Evolutionary conservation across 2,888 invertebrate genomes (phyloP).

Genomic region (Lithophane semibrunnea): DNA sequence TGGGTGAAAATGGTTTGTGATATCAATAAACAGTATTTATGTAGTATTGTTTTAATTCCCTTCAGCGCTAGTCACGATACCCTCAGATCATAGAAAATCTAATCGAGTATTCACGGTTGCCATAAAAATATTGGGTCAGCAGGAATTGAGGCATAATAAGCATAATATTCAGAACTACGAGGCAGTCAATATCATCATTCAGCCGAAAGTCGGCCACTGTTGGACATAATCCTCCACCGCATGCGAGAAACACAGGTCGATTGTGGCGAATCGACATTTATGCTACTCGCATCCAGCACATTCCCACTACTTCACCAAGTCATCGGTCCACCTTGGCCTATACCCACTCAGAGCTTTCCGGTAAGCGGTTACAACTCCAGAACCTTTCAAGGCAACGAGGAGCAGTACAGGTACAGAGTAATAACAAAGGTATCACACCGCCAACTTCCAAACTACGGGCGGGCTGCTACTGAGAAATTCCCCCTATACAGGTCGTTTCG

Average conservation of each 20-base stretch:
- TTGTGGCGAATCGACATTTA: neutral
- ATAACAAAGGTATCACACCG: neutral
- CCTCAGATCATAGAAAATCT: neutral
- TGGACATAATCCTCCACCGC: neutral
- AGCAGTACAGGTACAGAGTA: neutral
- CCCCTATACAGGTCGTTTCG: neutral
- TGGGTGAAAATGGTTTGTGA: constrained; percentile 74
- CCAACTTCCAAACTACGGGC: neutral
- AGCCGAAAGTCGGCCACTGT: neutral
- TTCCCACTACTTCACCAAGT: neutral
- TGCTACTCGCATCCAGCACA: neutral
- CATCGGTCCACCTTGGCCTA: neutral
- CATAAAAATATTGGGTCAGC: no score
- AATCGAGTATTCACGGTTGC: no score
- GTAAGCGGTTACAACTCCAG: neutral
- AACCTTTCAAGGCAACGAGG: neutral
- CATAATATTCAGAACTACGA: neutral
- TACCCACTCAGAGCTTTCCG: neutral
- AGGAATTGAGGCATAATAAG: no score
- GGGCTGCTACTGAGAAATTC: neutral
- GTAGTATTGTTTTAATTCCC: no score
- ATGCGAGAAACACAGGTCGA: neutral
- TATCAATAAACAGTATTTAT: neutral
- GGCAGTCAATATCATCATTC: neutral
- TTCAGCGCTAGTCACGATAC: neutral